Evolutionary conservation across 2,113 vertebrate genomes (phyloP).

Genomic region (Seriola quinqueradiata): DNA sequence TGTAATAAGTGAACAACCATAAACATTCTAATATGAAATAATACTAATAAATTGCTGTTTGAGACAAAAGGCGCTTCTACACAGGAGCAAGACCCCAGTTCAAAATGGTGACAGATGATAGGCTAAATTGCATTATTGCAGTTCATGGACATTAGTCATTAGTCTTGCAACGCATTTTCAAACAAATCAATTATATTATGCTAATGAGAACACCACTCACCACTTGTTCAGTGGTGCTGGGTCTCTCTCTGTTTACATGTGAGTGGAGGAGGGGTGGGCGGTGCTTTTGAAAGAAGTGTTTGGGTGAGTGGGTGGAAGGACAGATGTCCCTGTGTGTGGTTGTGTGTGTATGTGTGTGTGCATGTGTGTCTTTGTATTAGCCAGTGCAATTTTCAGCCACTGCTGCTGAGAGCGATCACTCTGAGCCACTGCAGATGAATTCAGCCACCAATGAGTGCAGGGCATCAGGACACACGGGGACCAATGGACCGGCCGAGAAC

Average conservation of each 20-base stretch:
- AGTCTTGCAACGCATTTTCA: constrained; percentile 36
- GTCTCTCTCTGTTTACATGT: neutral
- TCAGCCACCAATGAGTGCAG: neutral
- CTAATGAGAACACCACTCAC: constrained; percentile 37
- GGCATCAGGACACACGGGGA: constrained; percentile 30
- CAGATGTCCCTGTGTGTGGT: constrained; percentile 15
- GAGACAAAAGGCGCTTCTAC: neutral
- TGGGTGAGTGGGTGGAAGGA: constrained; percentile 53
- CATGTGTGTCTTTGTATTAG: neutral
- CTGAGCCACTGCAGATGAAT: constrained; percentile 46
- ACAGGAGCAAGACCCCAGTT: neutral
- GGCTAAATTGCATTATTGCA: neutral
- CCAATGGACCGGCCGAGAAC: constrained; percentile 2
- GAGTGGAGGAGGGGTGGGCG: constrained; percentile 11
- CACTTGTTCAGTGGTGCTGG: constrained; percentile 1
- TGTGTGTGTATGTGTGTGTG: constrained; percentile 2
- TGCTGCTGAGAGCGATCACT: constrained; percentile 51
- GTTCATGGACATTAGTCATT: constrained; percentile 22
- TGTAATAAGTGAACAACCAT: neutral
- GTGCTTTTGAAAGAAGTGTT: constrained; percentile 8
- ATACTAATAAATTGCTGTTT: neutral
- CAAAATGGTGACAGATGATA: neutral
- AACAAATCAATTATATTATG: constrained; percentile 69
- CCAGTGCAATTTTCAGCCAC: constrained; percentile 29
- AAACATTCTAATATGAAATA: neutral